A percentile compares a stretch with the other conserved stretches of the same genome.
Conservation (phyloP, 2,888 invertebrate genomes). For the Hybos culiciformis region DNA sequence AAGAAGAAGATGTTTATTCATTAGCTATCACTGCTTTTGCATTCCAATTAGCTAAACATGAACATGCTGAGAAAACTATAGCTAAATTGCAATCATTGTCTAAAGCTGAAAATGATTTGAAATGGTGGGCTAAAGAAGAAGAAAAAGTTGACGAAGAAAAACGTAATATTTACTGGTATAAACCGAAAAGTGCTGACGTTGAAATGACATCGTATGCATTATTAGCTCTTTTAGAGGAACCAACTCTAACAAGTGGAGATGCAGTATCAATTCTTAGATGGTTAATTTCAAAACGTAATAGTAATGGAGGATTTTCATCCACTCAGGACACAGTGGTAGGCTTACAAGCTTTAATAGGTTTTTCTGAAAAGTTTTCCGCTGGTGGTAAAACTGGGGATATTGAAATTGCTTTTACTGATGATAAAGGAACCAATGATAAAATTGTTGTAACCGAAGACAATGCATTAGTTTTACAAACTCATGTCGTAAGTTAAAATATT, state of each 20-base stretch:
- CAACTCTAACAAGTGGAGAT: too few species aligned
- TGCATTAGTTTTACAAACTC: slow-evolving; percentile 67
- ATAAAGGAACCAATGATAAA: slow-evolving; percentile 17
- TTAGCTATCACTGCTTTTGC: slow-evolving; percentile 64
- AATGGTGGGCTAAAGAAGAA: slow-evolving; percentile 67
- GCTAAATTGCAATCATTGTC: slow-evolving; percentile 39
- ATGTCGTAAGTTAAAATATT: slow-evolving; percentile 42
- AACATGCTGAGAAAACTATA: slow-evolving; percentile 50
- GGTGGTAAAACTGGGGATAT: slow-evolving; percentile 20
- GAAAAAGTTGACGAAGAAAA: slow-evolving; percentile 39
- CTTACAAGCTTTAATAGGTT: slow-evolving; percentile 51
- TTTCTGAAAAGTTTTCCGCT: slow-evolving; percentile 44
- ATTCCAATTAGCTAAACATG: slow-evolving; percentile 59
- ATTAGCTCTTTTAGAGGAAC: slow-evolving; percentile 45
- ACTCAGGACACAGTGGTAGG: slow-evolving; percentile 71
- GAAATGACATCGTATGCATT: slow-evolving; percentile 84
- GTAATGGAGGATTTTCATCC: slow-evolving; percentile 58
- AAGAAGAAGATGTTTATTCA: slow-evolving; percentile 56
- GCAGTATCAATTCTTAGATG: slow-evolving; percentile 57
- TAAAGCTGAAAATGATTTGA: slow-evolving; percentile 43
- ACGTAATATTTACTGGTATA: slow-evolving; percentile 46
- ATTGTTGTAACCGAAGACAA: slow-evolving; percentile 53
- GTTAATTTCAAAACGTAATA: slow-evolving; percentile 53
- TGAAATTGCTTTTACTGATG: slow-evolving; percentile 22
- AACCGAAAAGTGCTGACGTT: slow-evolving; percentile 53